phyloP scores from a whole-genome alignment of 2,113 vertebrate species.

The Clarias magur region DNA sequence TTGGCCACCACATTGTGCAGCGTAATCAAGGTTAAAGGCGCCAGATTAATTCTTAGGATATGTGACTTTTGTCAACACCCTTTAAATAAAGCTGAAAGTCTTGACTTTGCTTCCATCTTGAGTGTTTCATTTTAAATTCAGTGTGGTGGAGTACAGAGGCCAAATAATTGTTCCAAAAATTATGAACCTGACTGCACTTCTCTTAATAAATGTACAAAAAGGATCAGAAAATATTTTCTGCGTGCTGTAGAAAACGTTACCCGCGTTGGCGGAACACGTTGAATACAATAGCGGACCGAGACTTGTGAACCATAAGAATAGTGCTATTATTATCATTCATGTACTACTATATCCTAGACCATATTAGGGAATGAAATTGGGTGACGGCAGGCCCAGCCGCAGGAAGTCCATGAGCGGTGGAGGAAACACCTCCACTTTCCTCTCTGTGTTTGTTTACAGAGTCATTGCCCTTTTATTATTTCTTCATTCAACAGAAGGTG shows the following conservation, averaged over 20 bases:
- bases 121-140: too few species aligned
- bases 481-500: not conserved
- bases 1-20: too few species aligned
- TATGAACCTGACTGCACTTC: too few species aligned
- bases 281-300: not conserved
- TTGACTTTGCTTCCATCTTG: too few species aligned
- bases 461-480: not conserved
- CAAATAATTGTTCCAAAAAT: too few species aligned
- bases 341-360: not conserved
- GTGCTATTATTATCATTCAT: not conserved
- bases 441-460: conserved; percentile 37
- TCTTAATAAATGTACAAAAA: too few species aligned
- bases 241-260: not conserved
- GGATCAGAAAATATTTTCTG: not conserved
- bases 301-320: not conserved
- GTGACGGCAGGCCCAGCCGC: conserved; percentile 11
- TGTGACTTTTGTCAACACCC: not conserved
- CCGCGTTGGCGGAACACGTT: not conserved
- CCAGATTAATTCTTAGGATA: not conserved
- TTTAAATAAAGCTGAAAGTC: too few species aligned
- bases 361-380: not conserved
- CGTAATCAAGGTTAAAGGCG: too few species aligned
- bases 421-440: conserved; percentile 50
- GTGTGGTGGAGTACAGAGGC: too few species aligned
- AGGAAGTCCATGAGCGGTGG: conserved; percentile 38